Base-by-base conservation (phyloP, 2,113 vertebrate species). In the Tricholaema leucomelas region DNA sequence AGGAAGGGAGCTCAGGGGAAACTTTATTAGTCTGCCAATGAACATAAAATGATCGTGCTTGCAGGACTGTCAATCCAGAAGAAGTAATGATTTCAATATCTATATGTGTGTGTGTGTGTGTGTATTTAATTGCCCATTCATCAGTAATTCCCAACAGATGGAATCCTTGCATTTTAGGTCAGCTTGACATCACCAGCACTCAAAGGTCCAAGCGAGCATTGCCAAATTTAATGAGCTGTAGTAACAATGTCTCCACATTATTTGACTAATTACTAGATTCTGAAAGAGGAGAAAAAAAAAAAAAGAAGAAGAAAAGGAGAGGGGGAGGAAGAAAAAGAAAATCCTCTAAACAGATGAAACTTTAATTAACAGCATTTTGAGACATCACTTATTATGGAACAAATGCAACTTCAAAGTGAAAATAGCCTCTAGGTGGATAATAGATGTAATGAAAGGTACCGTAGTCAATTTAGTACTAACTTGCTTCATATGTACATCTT, bases 151-250 rank as follows among this genome's bases (percentile, higher is more conserved):
- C 79, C 46, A 35, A 96, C 94, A 97, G 96, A 97, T 94, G 94
- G 95, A 94, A 96, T 66, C 72, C 83, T 93, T 85, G 80, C 50
- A 21, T 94, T 94, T 88, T 70, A 89, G 91, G 96, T 93, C 88
- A 91, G 90, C 91, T 92, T 85, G 88, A 93, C 92, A 93, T 70
- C 24, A 3, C 77, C 90, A 44, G 86, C 73, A 71, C 74, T 94
- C 95, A 92, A 88, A 96, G 94, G 95, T 96, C 95, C 94, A 91
- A 79, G 73, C 65, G 23, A 38, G 83, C 88, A 91, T 91, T 88
- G 96, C 94, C 92, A 94, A 95, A 97, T 97, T 96, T 97, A 97
- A 97, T 96, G 96, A 97, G 94, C 79, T 91, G 81, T 75, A 78
- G 85, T 84, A 82, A 94, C 90, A 76, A 73, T 60, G 70, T 82